phyloP scores from a whole-genome alignment of 2,888 invertebrate genomes.

The Nipponacmea schrenckii region DNA sequence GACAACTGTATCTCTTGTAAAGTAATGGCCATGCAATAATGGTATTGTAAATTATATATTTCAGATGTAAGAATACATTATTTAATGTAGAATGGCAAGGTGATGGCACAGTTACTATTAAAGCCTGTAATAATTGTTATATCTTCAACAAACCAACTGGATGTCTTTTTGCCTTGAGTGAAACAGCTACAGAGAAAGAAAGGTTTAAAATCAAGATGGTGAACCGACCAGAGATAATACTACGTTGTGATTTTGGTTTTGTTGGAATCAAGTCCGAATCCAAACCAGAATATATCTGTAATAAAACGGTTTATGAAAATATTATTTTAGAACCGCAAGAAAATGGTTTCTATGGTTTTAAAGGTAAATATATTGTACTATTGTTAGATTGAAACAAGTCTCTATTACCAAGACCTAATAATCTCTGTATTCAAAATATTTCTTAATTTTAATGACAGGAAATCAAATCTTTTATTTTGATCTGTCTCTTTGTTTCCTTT shows the following conservation, averaged over 20 bases:
- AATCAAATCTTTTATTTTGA: too few relatives aligned
- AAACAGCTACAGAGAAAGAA: conserved; percentile 84
- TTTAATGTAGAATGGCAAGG: conserved; percentile 93
- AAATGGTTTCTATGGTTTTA: conserved; percentile 89
- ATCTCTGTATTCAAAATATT: too few relatives aligned
- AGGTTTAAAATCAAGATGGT: conserved; percentile 82
- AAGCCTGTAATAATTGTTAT: conserved; percentile 94
- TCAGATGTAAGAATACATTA: conserved; percentile 65
- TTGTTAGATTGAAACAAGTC: not conserved
- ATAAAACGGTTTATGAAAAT: conserved; percentile 93
- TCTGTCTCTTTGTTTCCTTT: too few relatives aligned
- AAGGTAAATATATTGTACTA: conserved; percentile 74
- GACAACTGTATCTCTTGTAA: too few relatives aligned
- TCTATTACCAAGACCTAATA: too few relatives aligned
- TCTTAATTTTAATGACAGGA: too few relatives aligned
- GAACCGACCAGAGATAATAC: conserved; percentile 86
- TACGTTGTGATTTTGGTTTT: conserved; percentile 95
- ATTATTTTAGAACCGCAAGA: conserved; percentile 86
- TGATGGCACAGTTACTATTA: conserved; percentile 90
- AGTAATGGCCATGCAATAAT: too few relatives aligned
- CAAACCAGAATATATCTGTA: conserved; percentile 83
- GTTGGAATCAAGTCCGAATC: conserved; percentile 86
- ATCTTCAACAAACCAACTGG: conserved; percentile 94
- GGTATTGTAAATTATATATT: too few relatives aligned
- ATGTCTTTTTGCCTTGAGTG: conserved; percentile 89